Evolutionary conservation across 2,797 vertebrate species (phyloP), one percentile per base, ranked within the genome.

Genomic region (Brachymystax lenok): DNA sequence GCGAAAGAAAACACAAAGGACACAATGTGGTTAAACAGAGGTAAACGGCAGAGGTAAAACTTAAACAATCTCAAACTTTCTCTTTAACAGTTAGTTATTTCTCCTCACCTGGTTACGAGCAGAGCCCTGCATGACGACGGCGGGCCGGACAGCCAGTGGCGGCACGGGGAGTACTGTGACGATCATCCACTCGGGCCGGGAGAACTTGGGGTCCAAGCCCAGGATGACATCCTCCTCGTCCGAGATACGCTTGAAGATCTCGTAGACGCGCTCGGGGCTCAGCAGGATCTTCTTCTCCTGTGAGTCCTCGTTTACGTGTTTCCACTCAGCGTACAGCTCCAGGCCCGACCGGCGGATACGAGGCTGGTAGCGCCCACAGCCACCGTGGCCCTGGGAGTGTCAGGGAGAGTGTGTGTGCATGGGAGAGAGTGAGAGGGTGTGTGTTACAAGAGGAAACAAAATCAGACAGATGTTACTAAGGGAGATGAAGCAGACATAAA

Each of bases 271-370:
- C 85, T 99, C 98, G 0, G 98, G 97, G 81, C 95, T 99, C 35
- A 99, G 93, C 52, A 99, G 91, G 89, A 99, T 98, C 82, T 99
- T 99, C 90, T 99, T 99, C 87, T 99, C 98, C 85, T 99, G 98
- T 0, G 98, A 99, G 59, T 99, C 98, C 88, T 99, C 98, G 0
- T 99, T 99, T 0, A 99, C 97, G 0, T 99, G 98, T 40, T 98
- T 99, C 98, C 98, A 99, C 80, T 99, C 97, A 0, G 98, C 98
- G 0, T 95, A 98, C 0, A 99, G 92, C 90, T 99, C 98, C 85
- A 99, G 83, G 1, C 98, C 98, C 0, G 95, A 91, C 78, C 98
- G 96, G 0, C 96, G 93, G 87, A 98, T 99, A 0, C 96, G 88
- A 0, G 97, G 97, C 84, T 98, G 97, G 90, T 99, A 99, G 1